Evolutionary conservation across 2,888 invertebrate species (phyloP), one percentile per base, ranked within the genome.

Genomic region (Notodonta dromedarius): DNA sequence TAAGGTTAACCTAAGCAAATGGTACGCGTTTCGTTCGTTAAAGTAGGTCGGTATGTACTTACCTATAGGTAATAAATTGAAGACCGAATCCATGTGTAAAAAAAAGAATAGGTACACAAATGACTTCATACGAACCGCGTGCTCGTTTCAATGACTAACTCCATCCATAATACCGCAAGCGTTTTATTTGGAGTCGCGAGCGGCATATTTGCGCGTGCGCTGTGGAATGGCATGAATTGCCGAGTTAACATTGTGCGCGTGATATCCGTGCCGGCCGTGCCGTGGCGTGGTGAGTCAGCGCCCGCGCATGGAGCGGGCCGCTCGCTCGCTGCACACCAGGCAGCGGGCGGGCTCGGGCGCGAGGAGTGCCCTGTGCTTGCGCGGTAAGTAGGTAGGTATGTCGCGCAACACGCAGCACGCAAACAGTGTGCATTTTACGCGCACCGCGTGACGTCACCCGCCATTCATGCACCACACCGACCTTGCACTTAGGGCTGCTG

Each of bases 401-500:
- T n/a, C 13, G 13, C 13, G 7, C 13, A 13, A 13, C 35, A 11
- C 51, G 12, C 51, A 51, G 51, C 51, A 24, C 12, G 24, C 24
- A 3, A 51, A 24, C 51, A 40, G 14, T n/a, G 40, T 35, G 16
- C 54, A 51, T 39, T 61, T 55, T 58, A 57, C 53, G 65, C 57
- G 54, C 64, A 57, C 46, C 50, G 57, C 54, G 52, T 76, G 76
- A 76, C 70, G 78, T 74, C 76, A 74, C 53, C 56, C 58, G 58
- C 60, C 78, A 76, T 74, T 76, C 73, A 76, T 50, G 24, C 24
- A 56, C 59, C 60, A 24, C 56, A 52, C 60, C 63, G 48, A 48
- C 62, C 67, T 57, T 61, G 57, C 56, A 39, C 12, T 44, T 14
- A 44, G 56, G 44, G 56, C 44, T 56, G 56, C 56, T 14, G 24